phyloP scores from a whole-genome alignment of 2,797 vertebrate species.

The Neopelma chrysocephalum region DNA sequence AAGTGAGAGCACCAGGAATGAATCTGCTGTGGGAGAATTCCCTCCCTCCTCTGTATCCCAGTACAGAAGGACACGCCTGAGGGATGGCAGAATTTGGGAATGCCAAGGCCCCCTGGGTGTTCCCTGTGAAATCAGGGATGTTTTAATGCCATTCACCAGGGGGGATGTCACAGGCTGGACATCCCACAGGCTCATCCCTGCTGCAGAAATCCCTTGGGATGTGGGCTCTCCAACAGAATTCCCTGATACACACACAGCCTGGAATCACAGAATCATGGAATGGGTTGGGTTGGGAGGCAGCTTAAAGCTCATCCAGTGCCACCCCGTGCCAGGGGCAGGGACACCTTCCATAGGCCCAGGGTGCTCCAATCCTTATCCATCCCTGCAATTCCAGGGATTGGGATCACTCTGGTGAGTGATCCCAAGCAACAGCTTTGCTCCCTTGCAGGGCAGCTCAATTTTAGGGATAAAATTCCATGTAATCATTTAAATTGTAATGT shows the following conservation, averaged over 20 bases:
- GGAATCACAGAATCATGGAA: background rate
- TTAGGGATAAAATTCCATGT: background rate
- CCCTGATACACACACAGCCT: background rate
- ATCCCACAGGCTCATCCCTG: no score
- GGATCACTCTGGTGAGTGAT: background rate
- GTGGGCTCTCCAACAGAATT: background rate
- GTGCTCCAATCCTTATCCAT: background rate
- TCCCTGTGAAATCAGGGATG: background rate
- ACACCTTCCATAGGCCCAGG: background rate
- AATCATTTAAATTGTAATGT: no score
- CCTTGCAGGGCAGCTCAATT: background rate
- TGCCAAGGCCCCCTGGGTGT: background rate
- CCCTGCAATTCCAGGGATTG: background rate
- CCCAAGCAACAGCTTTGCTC: background rate
- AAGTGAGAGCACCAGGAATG: conserved; percentile 1
- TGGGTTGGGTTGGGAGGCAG: background rate
- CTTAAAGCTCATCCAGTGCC: background rate
- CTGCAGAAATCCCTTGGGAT: background rate
- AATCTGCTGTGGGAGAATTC: background rate
- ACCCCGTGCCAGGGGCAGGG: background rate
- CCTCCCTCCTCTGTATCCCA: background rate
- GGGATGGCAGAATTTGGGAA: background rate
- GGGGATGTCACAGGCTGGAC: background rate
- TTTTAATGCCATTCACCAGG: background rate
- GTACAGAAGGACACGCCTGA: background rate